Evolutionary conservation across 2,888 invertebrate genomes (phyloP).

Genomic region (Disparrhopalites patrizii): DNA sequence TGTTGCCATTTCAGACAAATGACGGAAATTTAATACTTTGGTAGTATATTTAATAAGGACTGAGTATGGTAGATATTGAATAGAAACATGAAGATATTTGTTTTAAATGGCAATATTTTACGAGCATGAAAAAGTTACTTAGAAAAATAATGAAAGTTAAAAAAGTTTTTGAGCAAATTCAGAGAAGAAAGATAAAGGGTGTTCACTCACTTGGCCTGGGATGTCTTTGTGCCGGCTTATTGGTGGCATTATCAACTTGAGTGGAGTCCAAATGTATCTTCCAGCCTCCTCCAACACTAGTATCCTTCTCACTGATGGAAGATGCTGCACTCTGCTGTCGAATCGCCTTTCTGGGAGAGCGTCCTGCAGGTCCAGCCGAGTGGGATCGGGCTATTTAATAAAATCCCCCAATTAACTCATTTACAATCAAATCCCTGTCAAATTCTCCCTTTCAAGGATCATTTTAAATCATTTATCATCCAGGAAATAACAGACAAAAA

Average conservation of each 20-base stretch:
- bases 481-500: too few relatives aligned
- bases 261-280: slow-evolving; percentile 47
- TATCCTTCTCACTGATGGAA: slow-evolving; percentile 49
- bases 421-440: too few relatives aligned
- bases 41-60: too few relatives aligned
- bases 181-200: not conserved
- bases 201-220: slow-evolving; percentile 64
- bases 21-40: too few relatives aligned
- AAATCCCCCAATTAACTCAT: too few relatives aligned
- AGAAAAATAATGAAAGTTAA: not conserved
- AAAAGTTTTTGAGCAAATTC: not conserved
- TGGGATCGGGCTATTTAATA: slow-evolving; percentile 60
- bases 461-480: too few relatives aligned
- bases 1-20: too few relatives aligned
- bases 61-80: not conserved
- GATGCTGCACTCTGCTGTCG: slow-evolving; percentile 44
- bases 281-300: slow-evolving; percentile 49
- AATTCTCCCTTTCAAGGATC: too few relatives aligned
- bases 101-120: not conserved
- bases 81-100: not conserved
- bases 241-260: slow-evolving; percentile 40
- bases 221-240: slow-evolving; percentile 54
- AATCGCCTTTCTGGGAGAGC: slow-evolving; percentile 45
- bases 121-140: not conserved
- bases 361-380: slow-evolving; percentile 62